These are phyloP conservation scores for Dendrocincla tyrannina DNA, from an alignment of 2,797 vertebrate species.

Conservation along the genomic window DNA sequence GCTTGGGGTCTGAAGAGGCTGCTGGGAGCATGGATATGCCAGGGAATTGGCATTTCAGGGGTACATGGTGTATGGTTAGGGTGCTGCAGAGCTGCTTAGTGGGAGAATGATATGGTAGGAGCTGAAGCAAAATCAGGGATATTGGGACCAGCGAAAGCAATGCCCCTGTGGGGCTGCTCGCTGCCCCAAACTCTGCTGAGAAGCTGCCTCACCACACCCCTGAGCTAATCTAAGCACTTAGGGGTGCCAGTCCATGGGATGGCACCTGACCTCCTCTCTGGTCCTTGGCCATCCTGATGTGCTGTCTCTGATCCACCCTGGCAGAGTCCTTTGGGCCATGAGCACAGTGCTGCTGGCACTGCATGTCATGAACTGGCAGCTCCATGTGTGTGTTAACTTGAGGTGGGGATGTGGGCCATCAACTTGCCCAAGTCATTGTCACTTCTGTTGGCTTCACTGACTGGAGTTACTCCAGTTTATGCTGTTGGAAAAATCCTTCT, in stretches of 20 bases:
- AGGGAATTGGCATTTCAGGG: background rate
- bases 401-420: background rate
- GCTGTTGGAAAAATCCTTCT: background rate
- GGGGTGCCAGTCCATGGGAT: background rate
- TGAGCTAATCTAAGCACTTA: fast-evolving
- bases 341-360: fast-evolving
- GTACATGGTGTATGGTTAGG: background rate
- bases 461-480: background rate
- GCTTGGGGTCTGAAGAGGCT: background rate
- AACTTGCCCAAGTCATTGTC: background rate
- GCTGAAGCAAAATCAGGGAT: background rate
- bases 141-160: fast-evolving
- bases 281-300: background rate
- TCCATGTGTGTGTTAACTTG: fast-evolving
- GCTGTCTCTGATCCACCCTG: background rate
- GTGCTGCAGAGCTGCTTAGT: background rate
- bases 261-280: background rate
- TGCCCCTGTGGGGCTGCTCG: background rate
- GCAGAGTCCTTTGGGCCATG: background rate
- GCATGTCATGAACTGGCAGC: fast-evolving
- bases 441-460: background rate
- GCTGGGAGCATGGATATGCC: fast-evolving
- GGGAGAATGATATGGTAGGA: background rate
- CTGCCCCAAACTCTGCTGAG: background rate
- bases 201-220: background rate